Base-by-base conservation (phyloP, 2,888 invertebrate genomes). In the Pollenia griseotomentosa region DNA sequence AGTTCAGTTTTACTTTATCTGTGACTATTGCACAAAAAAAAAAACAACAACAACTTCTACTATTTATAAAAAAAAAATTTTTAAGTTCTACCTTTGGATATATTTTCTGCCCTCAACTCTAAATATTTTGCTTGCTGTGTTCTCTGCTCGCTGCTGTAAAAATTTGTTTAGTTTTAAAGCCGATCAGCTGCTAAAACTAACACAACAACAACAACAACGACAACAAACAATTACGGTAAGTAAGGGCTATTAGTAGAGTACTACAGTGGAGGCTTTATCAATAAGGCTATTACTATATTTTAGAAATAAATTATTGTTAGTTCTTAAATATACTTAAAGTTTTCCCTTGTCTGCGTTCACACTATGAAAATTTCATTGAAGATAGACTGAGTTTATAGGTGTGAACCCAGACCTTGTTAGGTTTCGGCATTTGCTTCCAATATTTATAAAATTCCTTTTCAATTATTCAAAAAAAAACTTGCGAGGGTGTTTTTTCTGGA, bases 161-260 rank as follows among this genome's bases (percentile, higher is more conserved):
- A 23, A 1, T 42, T 44, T 33, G n/a, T 65, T 71, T 71, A 57
- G 53, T 70, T 14, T 44, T 71, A 14, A 16, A 48, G 46, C 16
- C 71, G 68, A 66, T 81, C 81, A 85, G 85, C 85, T 81, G 81
- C 51, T 80, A 6, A 5, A 33, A 33, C 33, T 33, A 6, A 19
- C 7, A 33, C 53, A 73, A 16, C 63, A 73, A 16, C 63, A 23
- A 19, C 66, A 57, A 42, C 16, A 44, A 77, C 14, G n/a, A 33
- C 16, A 51, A 48, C 40, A 66, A 63, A 1, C 16, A 83, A 51
- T 59, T 51, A 33, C 23, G 82, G 82, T 79, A 79, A 83, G 83
- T 83, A 33, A 33, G 33, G 33, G 33, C 33, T 33, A 6, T 44
- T 16, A 11, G 9, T 46, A 19, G 5, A 6, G 33, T 33, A 33